These are phyloP conservation scores for Solenopsis invicta DNA, from an alignment of 1,140 invertebrate species.

Conservation along the genomic window DNA sequence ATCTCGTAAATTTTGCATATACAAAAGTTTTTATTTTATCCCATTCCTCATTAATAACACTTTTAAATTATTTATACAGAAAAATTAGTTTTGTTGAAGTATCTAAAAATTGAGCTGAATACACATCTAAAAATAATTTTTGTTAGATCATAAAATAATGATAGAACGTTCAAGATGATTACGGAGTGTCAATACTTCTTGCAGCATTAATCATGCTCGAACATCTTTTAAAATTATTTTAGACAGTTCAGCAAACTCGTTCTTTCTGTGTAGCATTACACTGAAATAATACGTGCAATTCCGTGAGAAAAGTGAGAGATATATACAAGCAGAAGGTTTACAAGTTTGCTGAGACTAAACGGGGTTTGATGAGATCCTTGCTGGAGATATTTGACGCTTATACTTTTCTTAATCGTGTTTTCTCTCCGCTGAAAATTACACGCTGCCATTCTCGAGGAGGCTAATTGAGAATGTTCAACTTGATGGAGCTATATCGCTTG, in stretches of 20 bases:
- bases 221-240: no score
- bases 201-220: no score
- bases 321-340: not conserved
- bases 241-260: no score
- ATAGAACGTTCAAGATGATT: no score
- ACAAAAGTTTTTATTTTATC: not conserved
- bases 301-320: not conserved
- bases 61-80: not conserved
- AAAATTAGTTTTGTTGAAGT: no score
- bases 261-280: not conserved
- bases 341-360: not conserved
- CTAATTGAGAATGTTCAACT: conserved; percentile 48
- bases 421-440: conserved; percentile 21
- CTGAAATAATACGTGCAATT: not conserved
- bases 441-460: conserved; percentile 1
- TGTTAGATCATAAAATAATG: no score
- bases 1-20: not conserved
- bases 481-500: conserved; percentile 24
- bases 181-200: no score
- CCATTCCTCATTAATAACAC: not conserved
- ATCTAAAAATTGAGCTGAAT: no score
- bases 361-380: not conserved
- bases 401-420: conserved; percentile 25
- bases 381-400: conserved; percentile 14
- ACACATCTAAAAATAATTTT: no score